These are phyloP conservation scores for Rhimphoctona megacephalus DNA, from an alignment of 2,888 invertebrate genomes.

Conservation along the genomic window DNA sequence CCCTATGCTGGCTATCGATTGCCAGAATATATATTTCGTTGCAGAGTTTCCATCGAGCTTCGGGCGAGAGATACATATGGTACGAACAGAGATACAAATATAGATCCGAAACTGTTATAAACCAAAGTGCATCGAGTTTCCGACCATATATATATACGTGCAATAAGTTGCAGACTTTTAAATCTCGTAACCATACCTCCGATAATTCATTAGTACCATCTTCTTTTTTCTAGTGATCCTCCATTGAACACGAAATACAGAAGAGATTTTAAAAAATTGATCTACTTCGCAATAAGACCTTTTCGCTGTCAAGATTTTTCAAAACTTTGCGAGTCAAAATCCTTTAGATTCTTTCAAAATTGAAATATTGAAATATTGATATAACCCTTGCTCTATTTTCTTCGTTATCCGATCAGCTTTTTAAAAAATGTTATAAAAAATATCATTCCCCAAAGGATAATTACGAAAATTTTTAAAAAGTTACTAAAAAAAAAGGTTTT, in stretches of 20 bases:
- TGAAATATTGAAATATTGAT: too few relatives aligned
- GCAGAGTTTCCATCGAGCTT: constrained; percentile 68
- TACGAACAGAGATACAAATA: constrained; percentile 53
- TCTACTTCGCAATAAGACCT: too few relatives aligned
- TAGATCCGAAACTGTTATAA: constrained; percentile 26
- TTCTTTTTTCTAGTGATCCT: neutral
- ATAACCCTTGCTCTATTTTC: too few relatives aligned
- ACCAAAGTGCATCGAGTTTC: constrained; percentile 42
- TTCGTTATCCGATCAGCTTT: too few relatives aligned
- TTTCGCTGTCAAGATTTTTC: too few relatives aligned
- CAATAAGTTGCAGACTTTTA: constrained; percentile 18
- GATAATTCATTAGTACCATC: neutral
- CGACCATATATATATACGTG: neutral
- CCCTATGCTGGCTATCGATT: constrained; percentile 67
- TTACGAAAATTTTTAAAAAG: neutral
- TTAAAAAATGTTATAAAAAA: too few relatives aligned
- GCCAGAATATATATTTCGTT: constrained; percentile 71
- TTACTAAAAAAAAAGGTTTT: neutral
- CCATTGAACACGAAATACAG: neutral
- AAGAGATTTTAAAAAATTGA: too few relatives aligned
- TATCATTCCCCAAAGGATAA: too few relatives aligned
- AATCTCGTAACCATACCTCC: constrained; percentile 16
- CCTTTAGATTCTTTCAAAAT: too few relatives aligned
- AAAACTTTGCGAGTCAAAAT: too few relatives aligned
- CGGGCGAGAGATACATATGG: constrained; percentile 61